Evolutionary conservation across 2,113 vertebrate genomes (phyloP), one percentile per base, ranked within the genome.

Genomic region (Hyperopisus bebe): DNA sequence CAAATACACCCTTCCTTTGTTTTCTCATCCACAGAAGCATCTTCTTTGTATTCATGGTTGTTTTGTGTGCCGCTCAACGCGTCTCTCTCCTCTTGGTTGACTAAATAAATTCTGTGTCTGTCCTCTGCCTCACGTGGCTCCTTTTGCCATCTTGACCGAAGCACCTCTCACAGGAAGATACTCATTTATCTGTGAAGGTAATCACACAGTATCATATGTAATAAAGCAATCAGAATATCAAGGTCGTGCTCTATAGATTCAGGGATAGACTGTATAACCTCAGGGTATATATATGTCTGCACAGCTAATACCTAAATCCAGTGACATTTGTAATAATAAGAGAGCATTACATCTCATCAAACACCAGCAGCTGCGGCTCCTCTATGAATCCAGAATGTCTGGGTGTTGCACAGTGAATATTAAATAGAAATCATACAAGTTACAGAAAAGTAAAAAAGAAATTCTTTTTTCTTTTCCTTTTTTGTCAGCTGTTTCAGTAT

Each of bases 261-360:
- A 19, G 74, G 35, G 35, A 80, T 7, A 80, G 13, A 70, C 62
- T 13, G 62, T 39, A 42, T 42, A 80, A 80, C 35, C 74, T 42
- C 35, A 42, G 35, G 31, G 74, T 77, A 77, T 39, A 77, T 39
- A 39, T 80, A 19, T 42, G 35, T 80, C 35, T 42, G 35, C 74
- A 80, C 15, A 19, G 74, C 74, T 80, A 80, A 70, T 31, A 44
- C 19, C 13, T 44, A 87, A 39, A 42, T 87, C 50, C 15, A 58
- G 17, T 53, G 27, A 35, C 58, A 62, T 88, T 88, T 88, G 31
- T 88, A 62, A 80, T 80, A 80, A 80, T 80, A 42, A 42, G 74
- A 80, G 31, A 39, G 35, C 35, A 42, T 80, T 42, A 80, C 35
- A 80, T 80, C 35, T 80, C 74, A 39, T 77, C 31, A 80, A 80